A percentile compares a stretch with the other conserved stretches of the same genome.
These are phyloP conservation scores for Ochropleura leucogaster DNA, from an alignment of 2,888 invertebrate species.

Conservation along the genomic window DNA sequence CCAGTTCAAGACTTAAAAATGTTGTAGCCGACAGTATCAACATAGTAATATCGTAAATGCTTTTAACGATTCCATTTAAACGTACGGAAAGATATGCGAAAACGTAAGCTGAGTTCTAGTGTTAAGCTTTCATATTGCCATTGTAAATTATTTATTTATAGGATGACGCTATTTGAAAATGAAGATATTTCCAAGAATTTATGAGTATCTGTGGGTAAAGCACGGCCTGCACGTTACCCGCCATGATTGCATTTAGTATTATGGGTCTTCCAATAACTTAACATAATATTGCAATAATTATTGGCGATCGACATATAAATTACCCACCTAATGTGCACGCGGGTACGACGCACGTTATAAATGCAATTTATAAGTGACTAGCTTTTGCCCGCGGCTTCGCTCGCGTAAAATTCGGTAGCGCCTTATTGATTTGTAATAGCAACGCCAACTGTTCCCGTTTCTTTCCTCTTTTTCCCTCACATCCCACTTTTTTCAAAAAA, in stretches of 20 bases:
- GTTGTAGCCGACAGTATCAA: constrained; percentile 34
- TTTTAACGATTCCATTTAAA: constrained; percentile 69
- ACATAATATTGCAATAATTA: constrained; percentile 57
- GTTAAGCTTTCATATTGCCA: constrained; percentile 63
- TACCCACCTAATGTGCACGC: constrained; percentile 39
- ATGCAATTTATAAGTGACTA: constrained; percentile 45
- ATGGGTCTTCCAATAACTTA: constrained; percentile 49
- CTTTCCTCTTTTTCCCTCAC: too few relatives aligned
- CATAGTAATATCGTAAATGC: constrained; percentile 56
- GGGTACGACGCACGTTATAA: constrained; percentile 5
- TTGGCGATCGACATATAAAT: constrained; percentile 54
- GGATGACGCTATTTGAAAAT: constrained; percentile 57
- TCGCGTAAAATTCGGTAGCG: too few relatives aligned
- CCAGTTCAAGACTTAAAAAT: constrained; percentile 8
- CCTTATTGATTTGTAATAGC: too few relatives aligned
- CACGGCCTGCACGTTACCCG: constrained; percentile 39
- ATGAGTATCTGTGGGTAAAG: constrained; percentile 52
- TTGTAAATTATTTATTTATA: constrained; percentile 59
- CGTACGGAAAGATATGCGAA: constrained; percentile 64
- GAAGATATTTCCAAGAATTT: constrained; percentile 67
- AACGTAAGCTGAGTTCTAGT: constrained; percentile 58
- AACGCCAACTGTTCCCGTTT: too few relatives aligned
- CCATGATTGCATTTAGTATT: constrained; percentile 55
- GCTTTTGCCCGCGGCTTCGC: too few relatives aligned
- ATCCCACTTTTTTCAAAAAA: too few relatives aligned